Evolutionary conservation across 2,888 invertebrate genomes (phyloP).

Genomic region (Drosophila leonis): DNA sequence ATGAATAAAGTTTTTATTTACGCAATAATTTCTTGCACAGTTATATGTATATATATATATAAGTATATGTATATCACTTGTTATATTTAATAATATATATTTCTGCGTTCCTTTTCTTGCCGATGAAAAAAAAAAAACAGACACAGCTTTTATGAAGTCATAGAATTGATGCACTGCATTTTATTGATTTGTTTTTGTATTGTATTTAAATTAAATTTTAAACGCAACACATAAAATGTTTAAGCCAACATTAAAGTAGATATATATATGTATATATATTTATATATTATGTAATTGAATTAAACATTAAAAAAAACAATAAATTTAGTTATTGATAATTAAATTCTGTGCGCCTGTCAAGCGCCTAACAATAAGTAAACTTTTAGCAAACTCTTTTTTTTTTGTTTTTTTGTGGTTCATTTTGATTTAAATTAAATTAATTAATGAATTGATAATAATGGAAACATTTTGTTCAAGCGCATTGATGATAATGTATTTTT

Average conservation of each 20-base stretch:
- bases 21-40: slow-evolving; percentile 46
- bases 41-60: slow-evolving; percentile 39
- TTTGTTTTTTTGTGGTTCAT: slow-evolving; percentile 22
- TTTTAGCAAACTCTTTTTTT: slow-evolving; percentile 61
- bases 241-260: slow-evolving; percentile 72
- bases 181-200: slow-evolving; percentile 54
- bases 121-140: slow-evolving; percentile 35
- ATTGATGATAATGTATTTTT: slow-evolving; percentile 53
- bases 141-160: slow-evolving; percentile 61
- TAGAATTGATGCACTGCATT: slow-evolving; percentile 68
- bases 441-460: slow-evolving; percentile 70
- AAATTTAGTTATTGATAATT: slow-evolving; percentile 72
- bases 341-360: slow-evolving; percentile 59
- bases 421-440: slow-evolving; percentile 43
- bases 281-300: slow-evolving; percentile 62
- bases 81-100: slow-evolving; percentile 43
- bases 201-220: slow-evolving; percentile 75
- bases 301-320: slow-evolving; percentile 75
- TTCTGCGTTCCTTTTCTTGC: slow-evolving; percentile 16
- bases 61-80: slow-evolving; percentile 63
- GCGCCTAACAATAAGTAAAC: slow-evolving; percentile 64
- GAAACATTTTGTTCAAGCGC: slow-evolving; percentile 72
- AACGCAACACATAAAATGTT: slow-evolving; percentile 75
- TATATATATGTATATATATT: slow-evolving; percentile 46
- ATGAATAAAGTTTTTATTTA: slow-evolving; percentile 65